A percentile compares a stretch with the other conserved stretches of the same genome.
These are phyloP conservation scores for Mesorhabditis spiculigera DNA, from an alignment of 2,888 invertebrate genomes.

Conservation along the genomic window DNA sequence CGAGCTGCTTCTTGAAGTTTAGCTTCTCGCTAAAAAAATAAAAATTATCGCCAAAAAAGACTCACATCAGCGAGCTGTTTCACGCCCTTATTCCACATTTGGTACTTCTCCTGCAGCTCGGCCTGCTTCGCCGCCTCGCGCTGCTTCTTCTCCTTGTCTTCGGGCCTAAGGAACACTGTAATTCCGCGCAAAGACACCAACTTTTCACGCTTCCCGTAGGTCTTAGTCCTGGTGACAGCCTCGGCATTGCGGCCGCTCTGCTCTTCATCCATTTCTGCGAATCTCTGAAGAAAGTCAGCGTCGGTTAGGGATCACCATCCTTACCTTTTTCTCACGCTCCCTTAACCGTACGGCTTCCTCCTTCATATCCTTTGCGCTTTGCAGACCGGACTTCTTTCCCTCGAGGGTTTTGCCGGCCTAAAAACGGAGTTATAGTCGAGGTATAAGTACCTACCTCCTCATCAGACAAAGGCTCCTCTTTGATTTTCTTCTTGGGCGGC, in stretches of 20 bases:
- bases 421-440: neutral
- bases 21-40: conserved; percentile 65
- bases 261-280: conserved; percentile 25
- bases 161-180: conserved; percentile 14
- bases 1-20: conserved; percentile 74
- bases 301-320: conserved; percentile 57
- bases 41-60: conserved; percentile 4
- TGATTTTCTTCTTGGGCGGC: conserved; percentile 9
- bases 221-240: conserved; percentile 35
- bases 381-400: conserved; percentile 74
- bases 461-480: conserved; percentile 22
- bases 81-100: conserved; percentile 50
- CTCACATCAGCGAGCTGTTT: conserved; percentile 41
- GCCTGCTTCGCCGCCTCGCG: conserved; percentile 49
- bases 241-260: conserved; percentile 39
- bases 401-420: neutral
- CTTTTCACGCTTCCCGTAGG: conserved; percentile 17
- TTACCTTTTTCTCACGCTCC: conserved; percentile 71
- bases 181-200: neutral
- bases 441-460: conserved; percentile 17
- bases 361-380: conserved; percentile 74
- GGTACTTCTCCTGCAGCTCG: conserved; percentile 53
- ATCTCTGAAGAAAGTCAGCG: conserved; percentile 15
- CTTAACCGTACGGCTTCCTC: conserved; percentile 73
- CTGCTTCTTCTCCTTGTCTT: conserved; percentile 42